These are phyloP conservation scores for Patella depressa DNA, from an alignment of 2,888 invertebrate genomes.

Conservation along the genomic window DNA sequence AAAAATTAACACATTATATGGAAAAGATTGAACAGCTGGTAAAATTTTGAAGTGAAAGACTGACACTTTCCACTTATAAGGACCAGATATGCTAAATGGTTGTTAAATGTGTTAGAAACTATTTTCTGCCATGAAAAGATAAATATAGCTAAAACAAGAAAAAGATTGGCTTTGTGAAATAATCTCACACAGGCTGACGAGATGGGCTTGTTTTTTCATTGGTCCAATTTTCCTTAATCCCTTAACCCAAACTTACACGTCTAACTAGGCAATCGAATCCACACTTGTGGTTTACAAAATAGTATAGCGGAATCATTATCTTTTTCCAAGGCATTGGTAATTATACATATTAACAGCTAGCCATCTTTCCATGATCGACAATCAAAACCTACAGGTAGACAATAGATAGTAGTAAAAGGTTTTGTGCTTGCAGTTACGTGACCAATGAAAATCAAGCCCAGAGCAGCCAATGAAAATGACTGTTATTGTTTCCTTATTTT, in stretches of 20 bases:
- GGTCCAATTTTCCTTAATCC: conserved; percentile 23
- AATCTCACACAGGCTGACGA: conserved; percentile 56
- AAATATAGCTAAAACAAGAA: conserved; percentile 17
- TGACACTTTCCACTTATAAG: no score
- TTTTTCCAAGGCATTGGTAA: no score
- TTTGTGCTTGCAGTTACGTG: conserved; percentile 16
- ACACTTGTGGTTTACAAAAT: no score
- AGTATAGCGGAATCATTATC: no score
- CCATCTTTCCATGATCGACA: neutral
- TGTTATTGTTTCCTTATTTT: conserved; percentile 4
- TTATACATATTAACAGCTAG: no score
- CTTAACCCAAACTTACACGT: neutral
- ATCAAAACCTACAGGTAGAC: neutral
- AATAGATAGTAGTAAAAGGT: neutral
- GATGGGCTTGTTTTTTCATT: conserved; percentile 51
- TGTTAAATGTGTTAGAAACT: no score
- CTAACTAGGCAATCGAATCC: no score
- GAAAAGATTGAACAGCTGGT: no score
- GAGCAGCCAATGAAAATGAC: conserved; percentile 53
- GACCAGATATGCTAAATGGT: no score
- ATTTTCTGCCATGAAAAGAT: no score
- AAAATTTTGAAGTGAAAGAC: no score
- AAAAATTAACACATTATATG: no score
- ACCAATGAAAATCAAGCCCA: conserved; percentile 51
- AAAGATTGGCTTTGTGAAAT: conserved; percentile 39